Evolutionary conservation across 2,888 invertebrate species (phyloP), one percentile per base, ranked within the genome.

Genomic region (Globia sparganii): DNA sequence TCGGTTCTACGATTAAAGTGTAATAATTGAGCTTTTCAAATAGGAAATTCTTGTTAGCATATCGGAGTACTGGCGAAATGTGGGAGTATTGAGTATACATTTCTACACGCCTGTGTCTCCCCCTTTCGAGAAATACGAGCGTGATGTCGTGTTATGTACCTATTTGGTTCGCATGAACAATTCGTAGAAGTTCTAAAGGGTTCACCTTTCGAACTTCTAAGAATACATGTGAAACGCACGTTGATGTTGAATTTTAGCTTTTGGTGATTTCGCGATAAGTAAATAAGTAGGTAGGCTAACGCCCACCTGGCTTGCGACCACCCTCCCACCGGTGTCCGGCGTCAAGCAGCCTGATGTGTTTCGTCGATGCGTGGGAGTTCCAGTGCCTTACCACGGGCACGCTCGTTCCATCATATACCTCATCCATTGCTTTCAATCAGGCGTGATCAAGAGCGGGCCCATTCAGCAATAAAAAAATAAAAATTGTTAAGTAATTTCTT

Each of bases 181-280:
- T 37, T 62, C 21, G 9, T 79, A 72, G 61, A 61, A 79, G 37
- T 11, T n/a, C n/a, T n/a, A n/a, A n/a, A n/a, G n/a, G n/a, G n/a
- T n/a, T n/a, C n/a, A n/a, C n/a, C 15, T 40, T 37, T 56, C 15
- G 21, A 56, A 56, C 3, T 73, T 73, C 73, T n/a, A n/a, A 3
- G 37, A 72, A 79, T 25, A 5, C 11, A 25, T 6, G 34, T 25
- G 15, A 15, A 43, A 62, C 13, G 2, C 1, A 21, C 34, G n/a
- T 25, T 37, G 25, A 34, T 37, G 28, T 46, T 37, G 18, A 25
- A 34, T 34, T 34, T 40, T 9, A 53, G 3, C 34, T 43, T 77
- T 77, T 59, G n/a, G 34, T 11, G 21, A 53, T 40, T 53, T 25
- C 31, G 18, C 40, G 21, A n/a, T 21, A 31, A 75, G 37, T 31